Evolutionary conservation across 2,888 invertebrate genomes (phyloP).

Genomic region (Zhuqinia jingwanae): DNA sequence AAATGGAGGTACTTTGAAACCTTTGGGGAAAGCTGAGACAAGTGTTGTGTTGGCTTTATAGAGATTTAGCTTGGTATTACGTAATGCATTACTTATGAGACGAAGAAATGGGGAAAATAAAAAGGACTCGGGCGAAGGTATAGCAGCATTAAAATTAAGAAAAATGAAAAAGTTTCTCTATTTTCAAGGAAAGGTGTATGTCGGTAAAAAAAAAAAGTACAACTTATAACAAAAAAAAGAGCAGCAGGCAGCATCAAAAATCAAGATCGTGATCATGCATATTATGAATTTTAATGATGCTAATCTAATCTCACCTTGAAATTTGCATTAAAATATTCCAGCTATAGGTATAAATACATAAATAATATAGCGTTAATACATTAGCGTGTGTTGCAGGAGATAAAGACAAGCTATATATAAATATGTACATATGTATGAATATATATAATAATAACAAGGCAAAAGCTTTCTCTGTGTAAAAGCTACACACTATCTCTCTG

Average conservation of each 20-base stretch:
- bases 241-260: too few relatives aligned
- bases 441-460: too few relatives aligned
- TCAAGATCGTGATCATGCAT: neutral
- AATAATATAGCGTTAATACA: too few relatives aligned
- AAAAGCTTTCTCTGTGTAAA: neutral
- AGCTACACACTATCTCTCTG: neutral
- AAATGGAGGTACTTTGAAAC: too few relatives aligned
- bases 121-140: neutral
- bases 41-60: too few relatives aligned
- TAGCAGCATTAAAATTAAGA: conserved; percentile 20
- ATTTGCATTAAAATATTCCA: neutral
- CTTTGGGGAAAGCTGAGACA: too few relatives aligned
- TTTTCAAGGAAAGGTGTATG: too few relatives aligned
- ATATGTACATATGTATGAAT: too few relatives aligned
- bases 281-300: conserved; percentile 37
- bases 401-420: neutral
- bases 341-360: neutral
- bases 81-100: neutral
- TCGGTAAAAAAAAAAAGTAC: too few relatives aligned
- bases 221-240: neutral
- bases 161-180: too few relatives aligned
- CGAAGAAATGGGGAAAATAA: neutral
- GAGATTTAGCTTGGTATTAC: too few relatives aligned
- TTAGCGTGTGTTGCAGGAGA: neutral
- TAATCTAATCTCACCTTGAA: conserved; percentile 29